Evolutionary conservation across 2,888 invertebrate genomes (phyloP).

Genomic region (Acanthosepion lycidas): DNA sequence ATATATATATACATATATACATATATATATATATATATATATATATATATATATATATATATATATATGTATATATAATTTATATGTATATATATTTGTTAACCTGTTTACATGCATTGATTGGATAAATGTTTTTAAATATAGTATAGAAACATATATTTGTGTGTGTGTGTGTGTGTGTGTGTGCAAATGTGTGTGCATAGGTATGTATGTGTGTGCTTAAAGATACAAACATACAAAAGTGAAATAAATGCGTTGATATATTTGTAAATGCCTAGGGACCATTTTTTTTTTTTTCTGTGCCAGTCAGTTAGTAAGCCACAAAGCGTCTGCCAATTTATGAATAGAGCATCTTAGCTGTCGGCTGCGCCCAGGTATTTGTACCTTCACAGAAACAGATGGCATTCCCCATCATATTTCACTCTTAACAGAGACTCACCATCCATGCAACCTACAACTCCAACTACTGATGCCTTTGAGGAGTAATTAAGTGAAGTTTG

Average conservation of each 20-base stretch:
- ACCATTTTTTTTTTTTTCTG: background rate
- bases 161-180: no score
- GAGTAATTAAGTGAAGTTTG: background rate
- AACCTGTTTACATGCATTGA: no score
- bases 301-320: background rate
- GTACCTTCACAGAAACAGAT: background rate
- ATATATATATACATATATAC: no score
- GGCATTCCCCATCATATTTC: background rate
- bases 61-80: no score
- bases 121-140: no score
- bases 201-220: no score
- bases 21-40: no score
- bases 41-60: no score
- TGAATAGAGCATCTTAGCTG: background rate
- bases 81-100: no score
- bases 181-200: no score
- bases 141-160: no score
- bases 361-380: background rate
- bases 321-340: background rate
- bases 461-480: background rate
- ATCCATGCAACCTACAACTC: background rate
- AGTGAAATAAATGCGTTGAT: background rate
- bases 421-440: background rate
- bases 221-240: background rate
- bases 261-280: background rate